Evolutionary conservation across 2,113 vertebrate species (phyloP).

Genomic region (Odontophorus gujanensis): DNA sequence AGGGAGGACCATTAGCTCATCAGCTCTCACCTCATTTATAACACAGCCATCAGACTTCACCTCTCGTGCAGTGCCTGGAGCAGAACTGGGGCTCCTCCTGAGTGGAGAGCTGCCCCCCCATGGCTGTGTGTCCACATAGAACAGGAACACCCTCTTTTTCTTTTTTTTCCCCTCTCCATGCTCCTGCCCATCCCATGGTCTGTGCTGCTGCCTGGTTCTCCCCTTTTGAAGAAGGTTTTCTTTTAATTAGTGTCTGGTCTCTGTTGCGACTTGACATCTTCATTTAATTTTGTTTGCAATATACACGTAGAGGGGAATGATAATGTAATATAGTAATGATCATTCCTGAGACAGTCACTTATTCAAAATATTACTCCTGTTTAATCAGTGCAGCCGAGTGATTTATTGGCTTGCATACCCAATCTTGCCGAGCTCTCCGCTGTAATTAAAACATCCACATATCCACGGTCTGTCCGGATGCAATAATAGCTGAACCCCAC

Average conservation of each 20-base stretch:
- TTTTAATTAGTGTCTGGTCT: conserved; percentile 61
- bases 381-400: conserved; percentile 56
- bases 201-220: neutral
- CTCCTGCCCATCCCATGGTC: too few relatives aligned
- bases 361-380: conserved; percentile 70
- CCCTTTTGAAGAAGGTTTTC: neutral
- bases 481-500: too few relatives aligned
- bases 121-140: neutral
- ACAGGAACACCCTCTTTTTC: neutral
- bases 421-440: too few relatives aligned
- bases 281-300: conserved; percentile 75
- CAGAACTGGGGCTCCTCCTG: neutral
- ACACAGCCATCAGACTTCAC: neutral
- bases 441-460: too few relatives aligned
- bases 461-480: too few relatives aligned
- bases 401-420: too few relatives aligned
- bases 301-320: conserved; percentile 58
- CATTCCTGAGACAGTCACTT: conserved; percentile 63
- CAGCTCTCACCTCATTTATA: neutral
- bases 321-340: conserved; percentile 62
- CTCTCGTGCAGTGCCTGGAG: neutral
- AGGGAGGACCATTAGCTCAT: neutral
- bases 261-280: conserved; percentile 59
- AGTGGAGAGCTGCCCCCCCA: neutral
- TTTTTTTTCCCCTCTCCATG: neutral